phyloP scores from a whole-genome alignment of 2,888 invertebrate species.

The Saturnia pavonia region DNA sequence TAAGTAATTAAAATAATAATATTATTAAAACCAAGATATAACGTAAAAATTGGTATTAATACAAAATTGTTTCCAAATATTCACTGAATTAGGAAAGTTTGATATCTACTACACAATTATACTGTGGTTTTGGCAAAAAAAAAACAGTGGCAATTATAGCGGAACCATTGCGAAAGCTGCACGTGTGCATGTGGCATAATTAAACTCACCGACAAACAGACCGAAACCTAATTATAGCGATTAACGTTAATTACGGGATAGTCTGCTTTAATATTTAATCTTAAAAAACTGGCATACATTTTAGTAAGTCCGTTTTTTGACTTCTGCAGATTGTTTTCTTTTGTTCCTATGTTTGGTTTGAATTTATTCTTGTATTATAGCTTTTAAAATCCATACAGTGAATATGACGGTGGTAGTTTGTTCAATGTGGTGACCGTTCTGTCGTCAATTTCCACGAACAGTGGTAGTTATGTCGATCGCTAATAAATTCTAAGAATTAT shows the following conservation, averaged over 20 bases:
- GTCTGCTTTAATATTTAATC: constrained; percentile 5
- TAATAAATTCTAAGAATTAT: no score
- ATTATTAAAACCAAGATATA: neutral
- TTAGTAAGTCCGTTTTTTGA: neutral
- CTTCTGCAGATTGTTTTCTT: neutral
- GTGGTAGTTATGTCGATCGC: no score
- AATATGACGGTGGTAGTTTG: no score
- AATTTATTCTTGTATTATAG: no score
- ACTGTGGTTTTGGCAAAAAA: constrained; percentile 32
- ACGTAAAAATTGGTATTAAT: neutral
- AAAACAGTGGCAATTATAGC: constrained; percentile 40
- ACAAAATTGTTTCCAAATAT: neutral
- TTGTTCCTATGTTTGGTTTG: neutral
- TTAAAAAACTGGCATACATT: neutral
- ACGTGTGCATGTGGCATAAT: constrained; percentile 38
- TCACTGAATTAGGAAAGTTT: neutral
- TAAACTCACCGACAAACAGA: constrained; percentile 43
- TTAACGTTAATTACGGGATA: constrained; percentile 34
- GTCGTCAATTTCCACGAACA: no score
- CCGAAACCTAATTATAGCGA: constrained; percentile 46
- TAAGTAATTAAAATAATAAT: no score
- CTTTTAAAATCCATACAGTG: no score
- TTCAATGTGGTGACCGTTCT: no score
- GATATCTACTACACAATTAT: neutral
- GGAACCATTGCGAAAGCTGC: constrained; percentile 46